Evolutionary conservation across 2,797 vertebrate genomes (phyloP).

Genomic region (Myotis findleyi): DNA sequence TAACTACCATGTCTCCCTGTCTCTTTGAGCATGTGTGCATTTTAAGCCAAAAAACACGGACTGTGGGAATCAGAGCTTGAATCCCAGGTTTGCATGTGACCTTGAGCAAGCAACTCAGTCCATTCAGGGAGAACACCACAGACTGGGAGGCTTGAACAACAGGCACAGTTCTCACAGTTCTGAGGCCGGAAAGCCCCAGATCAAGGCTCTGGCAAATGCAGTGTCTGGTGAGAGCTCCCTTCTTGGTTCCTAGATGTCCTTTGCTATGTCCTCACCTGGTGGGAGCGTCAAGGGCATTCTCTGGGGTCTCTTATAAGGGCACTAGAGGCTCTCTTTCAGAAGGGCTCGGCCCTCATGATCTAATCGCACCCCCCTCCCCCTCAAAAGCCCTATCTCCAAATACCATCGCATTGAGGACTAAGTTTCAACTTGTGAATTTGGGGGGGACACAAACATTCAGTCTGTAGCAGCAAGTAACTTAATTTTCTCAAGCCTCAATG

Average conservation of each 20-base stretch:
- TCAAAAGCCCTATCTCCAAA: neutral
- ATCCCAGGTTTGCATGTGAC: neutral
- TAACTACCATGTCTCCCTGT: neutral
- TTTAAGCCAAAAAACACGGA: slow-evolving; percentile 8
- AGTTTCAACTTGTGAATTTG: neutral
- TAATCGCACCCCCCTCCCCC: neutral
- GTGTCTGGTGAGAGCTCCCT: neutral
- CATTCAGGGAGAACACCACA: neutral
- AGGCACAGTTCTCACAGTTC: neutral
- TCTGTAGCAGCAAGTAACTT: neutral
- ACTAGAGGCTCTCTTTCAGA: neutral
- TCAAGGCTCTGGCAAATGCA: neutral
- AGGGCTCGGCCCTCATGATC: neutral
- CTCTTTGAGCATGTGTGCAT: neutral
- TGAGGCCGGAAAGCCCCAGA: neutral
- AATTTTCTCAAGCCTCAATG: neutral
- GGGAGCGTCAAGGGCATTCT: neutral
- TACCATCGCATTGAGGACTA: neutral
- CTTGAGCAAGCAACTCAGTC: neutral
- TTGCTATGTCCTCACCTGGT: neutral
- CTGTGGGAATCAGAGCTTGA: slow-evolving; percentile 31
- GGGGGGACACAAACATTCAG: neutral
- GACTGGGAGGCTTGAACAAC: neutral
- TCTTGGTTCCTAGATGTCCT: neutral
- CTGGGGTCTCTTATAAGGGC: neutral